Conservation (phyloP, 1,140 invertebrate genomes). For the Pteromalus puparum region DNA sequence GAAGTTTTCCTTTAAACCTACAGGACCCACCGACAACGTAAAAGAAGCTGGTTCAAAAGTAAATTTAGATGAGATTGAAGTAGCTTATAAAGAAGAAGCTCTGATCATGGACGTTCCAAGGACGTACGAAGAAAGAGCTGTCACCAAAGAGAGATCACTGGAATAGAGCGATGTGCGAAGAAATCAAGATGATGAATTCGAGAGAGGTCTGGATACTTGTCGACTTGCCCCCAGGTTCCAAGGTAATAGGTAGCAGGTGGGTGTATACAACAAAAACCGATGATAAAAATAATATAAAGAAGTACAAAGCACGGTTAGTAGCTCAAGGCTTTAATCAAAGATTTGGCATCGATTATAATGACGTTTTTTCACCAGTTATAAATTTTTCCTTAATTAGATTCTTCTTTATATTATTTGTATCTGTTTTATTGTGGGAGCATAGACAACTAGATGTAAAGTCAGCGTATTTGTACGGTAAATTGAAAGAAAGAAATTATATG, state of each 20-base stretch:
- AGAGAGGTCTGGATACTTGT: neutral
- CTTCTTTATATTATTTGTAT: neutral
- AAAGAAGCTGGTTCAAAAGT: neutral
- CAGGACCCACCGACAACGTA: neutral
- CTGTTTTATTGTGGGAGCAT: neutral
- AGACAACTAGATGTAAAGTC: slow-evolving; percentile 20
- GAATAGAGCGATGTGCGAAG: neutral
- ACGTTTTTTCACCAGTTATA: neutral
- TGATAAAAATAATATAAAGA: neutral
- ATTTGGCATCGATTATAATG: neutral
- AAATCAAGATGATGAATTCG: neutral
- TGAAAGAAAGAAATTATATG: slow-evolving; percentile 24
- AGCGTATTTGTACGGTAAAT: slow-evolving; percentile 6
- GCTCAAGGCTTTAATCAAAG: neutral
- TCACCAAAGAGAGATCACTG: slow-evolving; percentile 5
- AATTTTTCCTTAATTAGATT: slow-evolving; percentile 4
- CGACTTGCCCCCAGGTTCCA: neutral
- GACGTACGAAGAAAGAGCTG: neutral
- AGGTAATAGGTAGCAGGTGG: neutral
- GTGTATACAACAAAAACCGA: neutral
- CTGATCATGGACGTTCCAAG: neutral
- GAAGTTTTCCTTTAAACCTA: neutral
- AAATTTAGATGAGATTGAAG: neutral
- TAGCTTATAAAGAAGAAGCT: neutral
- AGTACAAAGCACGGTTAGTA: neutral